Percentiles rank a stretch among this genome's conserved stretches.
Evolutionary conservation across 2,797 vertebrate species (phyloP).

Genomic region (Poecilia gillii): DNA sequence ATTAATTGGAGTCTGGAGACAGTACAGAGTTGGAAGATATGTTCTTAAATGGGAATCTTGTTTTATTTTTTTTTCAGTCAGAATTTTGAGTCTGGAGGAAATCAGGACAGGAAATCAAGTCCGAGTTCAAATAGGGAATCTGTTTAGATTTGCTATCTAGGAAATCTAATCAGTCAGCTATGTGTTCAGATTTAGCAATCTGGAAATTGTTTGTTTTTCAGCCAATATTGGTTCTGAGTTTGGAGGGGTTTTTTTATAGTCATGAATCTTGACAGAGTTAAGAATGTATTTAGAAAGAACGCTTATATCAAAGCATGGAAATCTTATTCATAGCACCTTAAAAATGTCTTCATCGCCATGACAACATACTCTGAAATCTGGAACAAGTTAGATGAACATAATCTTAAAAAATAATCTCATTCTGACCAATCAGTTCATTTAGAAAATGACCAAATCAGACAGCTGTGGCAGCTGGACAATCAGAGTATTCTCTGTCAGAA

Average conservation of each 20-base stretch:
- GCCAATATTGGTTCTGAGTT: background rate
- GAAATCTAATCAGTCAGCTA: background rate
- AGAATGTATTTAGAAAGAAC: background rate
- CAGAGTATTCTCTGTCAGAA: background rate
- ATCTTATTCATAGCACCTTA: background rate
- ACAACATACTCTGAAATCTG: background rate
- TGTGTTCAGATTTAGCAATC: background rate
- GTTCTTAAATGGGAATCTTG: background rate
- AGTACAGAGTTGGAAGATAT: background rate
- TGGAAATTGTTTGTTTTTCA: background rate
- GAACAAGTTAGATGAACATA: background rate
- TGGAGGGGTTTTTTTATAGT: background rate
- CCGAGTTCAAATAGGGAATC: background rate
- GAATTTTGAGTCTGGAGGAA: background rate
- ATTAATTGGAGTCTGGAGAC: background rate
- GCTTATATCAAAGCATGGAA: background rate
- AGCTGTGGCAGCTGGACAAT: background rate
- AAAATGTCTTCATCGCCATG: background rate
- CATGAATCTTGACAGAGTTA: background rate
- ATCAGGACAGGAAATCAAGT: background rate
- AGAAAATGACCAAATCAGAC: background rate
- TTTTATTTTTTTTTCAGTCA: background rate
- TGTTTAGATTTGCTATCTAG: background rate
- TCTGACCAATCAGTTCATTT: background rate
- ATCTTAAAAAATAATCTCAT: background rate